Evolutionary conservation across 2,113 vertebrate species (phyloP).

Genomic region (Cheilinus undulatus): DNA sequence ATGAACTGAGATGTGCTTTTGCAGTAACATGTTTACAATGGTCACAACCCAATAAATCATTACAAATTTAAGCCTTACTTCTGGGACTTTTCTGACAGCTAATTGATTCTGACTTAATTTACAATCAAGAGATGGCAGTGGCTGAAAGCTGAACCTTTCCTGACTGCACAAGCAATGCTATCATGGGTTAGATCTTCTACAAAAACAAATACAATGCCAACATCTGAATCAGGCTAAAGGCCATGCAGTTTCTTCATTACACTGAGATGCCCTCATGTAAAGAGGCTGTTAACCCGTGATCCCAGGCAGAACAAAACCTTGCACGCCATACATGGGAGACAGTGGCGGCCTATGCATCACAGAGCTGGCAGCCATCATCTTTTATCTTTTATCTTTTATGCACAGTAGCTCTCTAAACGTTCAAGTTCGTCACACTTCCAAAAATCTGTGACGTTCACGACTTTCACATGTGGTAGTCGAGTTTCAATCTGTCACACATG

Average conservation of each 20-base stretch:
- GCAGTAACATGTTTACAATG: no score
- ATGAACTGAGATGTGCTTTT: no score
- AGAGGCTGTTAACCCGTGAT: background rate
- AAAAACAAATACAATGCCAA: constrained; percentile 1
- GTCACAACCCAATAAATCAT: no score
- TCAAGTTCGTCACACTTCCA: constrained; percentile 21
- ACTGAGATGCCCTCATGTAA: background rate
- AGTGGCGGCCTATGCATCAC: background rate
- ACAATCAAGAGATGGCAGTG: background rate
- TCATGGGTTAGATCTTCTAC: background rate
- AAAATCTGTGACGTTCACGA: constrained; percentile 14
- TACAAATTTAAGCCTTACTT: background rate
- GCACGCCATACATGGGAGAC: no score
- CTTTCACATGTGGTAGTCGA: constrained; percentile 15
- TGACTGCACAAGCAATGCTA: background rate
- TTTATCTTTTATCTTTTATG: constrained; percentile 24
- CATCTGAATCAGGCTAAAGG: constrained; percentile 8
- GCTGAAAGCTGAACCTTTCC: background rate
- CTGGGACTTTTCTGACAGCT: no score
- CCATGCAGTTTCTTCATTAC: background rate
- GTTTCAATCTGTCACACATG: constrained; percentile 15
- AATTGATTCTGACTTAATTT: background rate
- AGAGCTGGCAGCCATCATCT: constrained; percentile 6
- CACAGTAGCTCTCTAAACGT: constrained; percentile 9
- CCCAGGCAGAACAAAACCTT: background rate